A percentile compares a stretch with the other conserved stretches of the same genome.
These are phyloP conservation scores for Mobula birostris DNA, from an alignment of 2,113 vertebrate genomes.

Conservation along the genomic window DNA sequence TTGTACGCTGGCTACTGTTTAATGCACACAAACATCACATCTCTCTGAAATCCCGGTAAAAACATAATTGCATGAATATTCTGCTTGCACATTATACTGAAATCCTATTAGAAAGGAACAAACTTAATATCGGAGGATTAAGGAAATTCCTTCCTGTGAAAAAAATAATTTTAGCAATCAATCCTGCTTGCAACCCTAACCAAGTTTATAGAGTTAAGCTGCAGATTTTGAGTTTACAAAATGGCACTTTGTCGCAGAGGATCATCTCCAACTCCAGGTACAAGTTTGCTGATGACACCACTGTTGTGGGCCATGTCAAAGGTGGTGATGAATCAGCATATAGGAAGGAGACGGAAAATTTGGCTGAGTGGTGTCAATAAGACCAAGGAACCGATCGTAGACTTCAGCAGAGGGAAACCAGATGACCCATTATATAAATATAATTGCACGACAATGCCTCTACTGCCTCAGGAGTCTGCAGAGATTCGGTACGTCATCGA, in stretches of 20 bases:
- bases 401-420: too few relatives aligned
- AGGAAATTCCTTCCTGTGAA: not conserved
- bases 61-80: not conserved
- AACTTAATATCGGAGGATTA: not conserved
- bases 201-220: not conserved
- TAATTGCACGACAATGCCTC: too few relatives aligned
- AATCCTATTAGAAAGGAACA: not conserved
- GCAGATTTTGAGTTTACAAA: not conserved
- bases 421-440: too few relatives aligned
- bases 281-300: too few relatives aligned
- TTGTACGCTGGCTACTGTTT: not conserved
- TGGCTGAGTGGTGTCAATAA: too few relatives aligned
- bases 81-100: not conserved
- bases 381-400: too few relatives aligned
- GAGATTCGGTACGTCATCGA: too few relatives aligned
- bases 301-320: too few relatives aligned
- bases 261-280: not conserved
- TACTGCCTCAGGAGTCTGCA: too few relatives aligned
- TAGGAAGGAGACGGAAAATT: too few relatives aligned
- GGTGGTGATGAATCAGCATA: too few relatives aligned
- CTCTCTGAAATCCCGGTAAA: not conserved
- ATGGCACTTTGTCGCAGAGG: not conserved
- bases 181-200: not conserved
- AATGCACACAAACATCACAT: not conserved
- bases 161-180: not conserved